Conservation (phyloP, 2,797 vertebrate species). For the Poliocrania exsul region DNA sequence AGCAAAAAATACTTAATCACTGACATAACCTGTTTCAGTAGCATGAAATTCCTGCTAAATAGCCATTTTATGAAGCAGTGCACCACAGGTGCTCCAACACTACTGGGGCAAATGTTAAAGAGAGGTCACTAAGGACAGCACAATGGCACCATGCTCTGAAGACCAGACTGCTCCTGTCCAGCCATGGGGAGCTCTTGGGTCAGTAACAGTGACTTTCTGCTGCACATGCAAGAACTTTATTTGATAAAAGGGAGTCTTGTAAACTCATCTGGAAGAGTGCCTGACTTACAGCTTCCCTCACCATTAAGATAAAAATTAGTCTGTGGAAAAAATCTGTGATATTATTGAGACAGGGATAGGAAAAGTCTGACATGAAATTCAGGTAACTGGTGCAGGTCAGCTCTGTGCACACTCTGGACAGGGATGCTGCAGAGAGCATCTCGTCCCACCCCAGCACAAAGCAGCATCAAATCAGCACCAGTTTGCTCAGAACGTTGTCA, state of each 20-base stretch:
- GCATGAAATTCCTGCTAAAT: background rate
- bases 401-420: accelerated
- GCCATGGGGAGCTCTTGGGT: background rate
- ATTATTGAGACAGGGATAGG: background rate
- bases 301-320: background rate
- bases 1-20: background rate
- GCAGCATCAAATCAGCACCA: background rate
- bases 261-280: background rate
- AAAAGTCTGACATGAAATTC: background rate
- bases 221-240: accelerated
- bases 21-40: background rate
- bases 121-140: background rate
- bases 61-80: background rate
- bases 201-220: background rate
- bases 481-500: background rate
- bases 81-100: background rate
- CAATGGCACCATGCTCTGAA: background rate
- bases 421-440: background rate
- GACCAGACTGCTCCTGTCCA: background rate
- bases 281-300: background rate
- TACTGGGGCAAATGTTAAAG: background rate
- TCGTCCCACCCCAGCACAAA: background rate
- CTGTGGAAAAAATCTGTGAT: background rate
- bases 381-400: background rate
- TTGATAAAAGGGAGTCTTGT: background rate